Evolutionary conservation across 2,113 vertebrate genomes (phyloP).

Genomic region (Clarias macrocephalus): DNA sequence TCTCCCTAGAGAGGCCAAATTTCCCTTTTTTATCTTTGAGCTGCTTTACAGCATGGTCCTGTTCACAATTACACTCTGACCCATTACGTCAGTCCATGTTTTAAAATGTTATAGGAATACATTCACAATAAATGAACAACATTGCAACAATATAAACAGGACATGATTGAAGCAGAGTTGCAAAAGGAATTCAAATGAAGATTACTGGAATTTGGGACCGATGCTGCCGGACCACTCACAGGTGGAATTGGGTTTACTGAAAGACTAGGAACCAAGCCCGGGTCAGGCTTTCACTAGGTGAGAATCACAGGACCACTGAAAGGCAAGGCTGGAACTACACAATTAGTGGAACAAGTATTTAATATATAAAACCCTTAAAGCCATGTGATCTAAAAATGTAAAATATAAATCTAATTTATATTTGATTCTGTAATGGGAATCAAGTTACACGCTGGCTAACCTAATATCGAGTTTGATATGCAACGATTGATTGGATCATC

Average conservation of each 20-base stretch:
- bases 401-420: background rate
- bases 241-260: background rate
- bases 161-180: background rate
- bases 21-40: background rate
- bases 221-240: background rate
- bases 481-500: too few species aligned
- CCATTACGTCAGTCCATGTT: background rate
- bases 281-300: background rate
- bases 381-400: background rate
- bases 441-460: background rate
- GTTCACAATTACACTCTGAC: background rate
- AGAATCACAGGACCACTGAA: background rate
- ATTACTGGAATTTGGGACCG: background rate
- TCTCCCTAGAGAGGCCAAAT: constrained; percentile 15
- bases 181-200: background rate
- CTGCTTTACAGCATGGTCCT: background rate
- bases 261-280: background rate
- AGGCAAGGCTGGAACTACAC: background rate
- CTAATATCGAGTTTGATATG: background rate
- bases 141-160: background rate
- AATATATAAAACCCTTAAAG: background rate
- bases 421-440: background rate
- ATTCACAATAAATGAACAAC: background rate
- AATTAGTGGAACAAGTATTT: background rate
- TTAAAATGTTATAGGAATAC: background rate